Base-by-base conservation (phyloP, 2,113 vertebrate genomes). In the Eretmochelys imbricata region DNA sequence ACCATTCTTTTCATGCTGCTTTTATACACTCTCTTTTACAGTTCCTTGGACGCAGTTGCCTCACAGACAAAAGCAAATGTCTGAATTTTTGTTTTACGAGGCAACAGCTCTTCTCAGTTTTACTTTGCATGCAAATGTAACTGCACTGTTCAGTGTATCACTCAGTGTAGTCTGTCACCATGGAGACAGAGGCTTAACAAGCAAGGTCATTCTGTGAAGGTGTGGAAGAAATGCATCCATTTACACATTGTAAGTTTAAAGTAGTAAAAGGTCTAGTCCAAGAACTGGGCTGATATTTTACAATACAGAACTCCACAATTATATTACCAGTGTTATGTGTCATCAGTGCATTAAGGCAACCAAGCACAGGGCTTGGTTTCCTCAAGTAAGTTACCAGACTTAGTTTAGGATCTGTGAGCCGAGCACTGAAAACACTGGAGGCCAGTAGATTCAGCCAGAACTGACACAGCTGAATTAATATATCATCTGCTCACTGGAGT, bases 221-320 rank as follows among this genome's bases (percentile, higher is more conserved):
- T 19, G 6, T 46, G 5, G 6, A 80, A 92, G 3, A 81, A 88
- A 78, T 27, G 50, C 0, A n/a, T 27, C 8, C 1, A 29, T 89
- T 84, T 85, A 22, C 8, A 12, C 50, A 76, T 1, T 84, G 7
- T 11, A 84, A 89, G 4, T 80, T 10, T 84, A 78, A 0, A 55
- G 25, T 7, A 4, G 53, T 87, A 85, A 88, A 49, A 50, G 1
- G 89, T 81, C 13, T 55, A 3, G 2, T 89, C 29, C 8, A 88
- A 82, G 38, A 88, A 62, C 12, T 0, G 0, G 31, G 4, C 11
- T 57, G 3, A 8, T 91, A 83, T 85, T 82, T 10, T 24, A 19
- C 69, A 6, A 93, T 84, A 84, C 76, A 93, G 25, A 87, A 82
- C 24, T 53, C 51, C 91, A 46, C 5, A 93, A 84, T 87, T 6